phyloP scores from a whole-genome alignment of 2,113 vertebrate genomes.

The Xenopus laevis region DNA sequence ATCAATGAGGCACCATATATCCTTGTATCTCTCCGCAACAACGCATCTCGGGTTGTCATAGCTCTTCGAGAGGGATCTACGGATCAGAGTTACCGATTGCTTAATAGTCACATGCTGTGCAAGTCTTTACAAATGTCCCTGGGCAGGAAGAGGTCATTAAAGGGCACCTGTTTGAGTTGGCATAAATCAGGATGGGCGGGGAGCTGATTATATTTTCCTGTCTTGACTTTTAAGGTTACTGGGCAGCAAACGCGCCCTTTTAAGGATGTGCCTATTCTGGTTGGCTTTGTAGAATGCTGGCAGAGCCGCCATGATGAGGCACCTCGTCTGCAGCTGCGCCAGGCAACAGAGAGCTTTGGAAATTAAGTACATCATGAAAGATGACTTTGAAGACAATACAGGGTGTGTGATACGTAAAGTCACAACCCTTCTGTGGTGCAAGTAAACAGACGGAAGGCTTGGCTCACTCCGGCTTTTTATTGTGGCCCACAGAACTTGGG shows the following conservation, averaged over 20 bases:
- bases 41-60: neutral
- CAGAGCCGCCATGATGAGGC: conserved; percentile 37
- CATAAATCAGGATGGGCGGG: conserved; percentile 28
- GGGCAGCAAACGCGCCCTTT: conserved; percentile 27
- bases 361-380: conserved; percentile 16
- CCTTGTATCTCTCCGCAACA: too few species aligned
- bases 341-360: conserved; percentile 21
- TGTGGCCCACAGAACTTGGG: too few species aligned
- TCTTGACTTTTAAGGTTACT: conserved; percentile 42
- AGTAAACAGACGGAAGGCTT: neutral
- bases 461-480: neutral
- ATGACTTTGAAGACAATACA: conserved; percentile 35
- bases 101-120: conserved; percentile 30
- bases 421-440: neutral
- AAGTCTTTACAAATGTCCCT: conserved; percentile 29
- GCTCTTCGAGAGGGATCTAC: conserved; percentile 2
- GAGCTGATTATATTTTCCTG: conserved; percentile 37
- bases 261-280: conserved; percentile 28
- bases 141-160: conserved; percentile 35
- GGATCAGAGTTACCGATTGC: conserved; percentile 7
- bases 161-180: conserved; percentile 42
- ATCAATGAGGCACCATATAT: too few species aligned
- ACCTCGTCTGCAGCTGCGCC: conserved; percentile 35
- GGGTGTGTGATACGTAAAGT: neutral
- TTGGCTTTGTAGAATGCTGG: conserved; percentile 35